These are phyloP conservation scores for Rhinoraja longicauda DNA, from an alignment of 2,797 vertebrate genomes.

Conservation along the genomic window DNA sequence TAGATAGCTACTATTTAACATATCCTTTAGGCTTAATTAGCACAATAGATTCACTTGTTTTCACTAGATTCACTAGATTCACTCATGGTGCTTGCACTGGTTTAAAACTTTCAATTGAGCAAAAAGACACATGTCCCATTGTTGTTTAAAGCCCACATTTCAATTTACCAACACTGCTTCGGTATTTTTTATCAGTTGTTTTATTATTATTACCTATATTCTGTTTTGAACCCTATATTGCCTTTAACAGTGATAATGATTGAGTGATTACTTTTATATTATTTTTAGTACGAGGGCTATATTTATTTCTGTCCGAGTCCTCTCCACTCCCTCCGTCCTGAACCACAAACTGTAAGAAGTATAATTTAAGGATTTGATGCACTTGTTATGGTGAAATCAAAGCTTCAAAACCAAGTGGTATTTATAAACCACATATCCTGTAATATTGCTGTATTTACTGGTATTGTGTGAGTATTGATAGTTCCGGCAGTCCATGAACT, in stretches of 20 bases:
- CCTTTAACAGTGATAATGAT: not conserved
- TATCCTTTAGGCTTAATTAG: not conserved
- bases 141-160: not conserved
- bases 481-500: slow-evolving; percentile 24
- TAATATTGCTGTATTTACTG: slow-evolving; percentile 30
- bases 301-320: not conserved
- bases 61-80: too few species aligned
- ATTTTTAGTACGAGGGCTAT: not conserved
- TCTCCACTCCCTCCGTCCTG: not conserved
- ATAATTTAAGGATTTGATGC: not conserved
- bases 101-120: not conserved
- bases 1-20: not conserved
- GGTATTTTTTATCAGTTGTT: too few species aligned
- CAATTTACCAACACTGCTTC: not conserved
- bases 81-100: not conserved
- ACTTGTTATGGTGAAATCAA: not conserved
- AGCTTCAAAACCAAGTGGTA: not conserved
- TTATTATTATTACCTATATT: not conserved
- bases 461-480: slow-evolving; percentile 20
- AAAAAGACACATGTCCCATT: not conserved
- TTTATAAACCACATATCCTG: slow-evolving; percentile 25
- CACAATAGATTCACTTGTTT: not conserved
- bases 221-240: not conserved
- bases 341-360: too few species aligned
- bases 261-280: not conserved